Conservation (phyloP, 2,888 invertebrate species). For the Pristionchus exspectatus region DNA sequence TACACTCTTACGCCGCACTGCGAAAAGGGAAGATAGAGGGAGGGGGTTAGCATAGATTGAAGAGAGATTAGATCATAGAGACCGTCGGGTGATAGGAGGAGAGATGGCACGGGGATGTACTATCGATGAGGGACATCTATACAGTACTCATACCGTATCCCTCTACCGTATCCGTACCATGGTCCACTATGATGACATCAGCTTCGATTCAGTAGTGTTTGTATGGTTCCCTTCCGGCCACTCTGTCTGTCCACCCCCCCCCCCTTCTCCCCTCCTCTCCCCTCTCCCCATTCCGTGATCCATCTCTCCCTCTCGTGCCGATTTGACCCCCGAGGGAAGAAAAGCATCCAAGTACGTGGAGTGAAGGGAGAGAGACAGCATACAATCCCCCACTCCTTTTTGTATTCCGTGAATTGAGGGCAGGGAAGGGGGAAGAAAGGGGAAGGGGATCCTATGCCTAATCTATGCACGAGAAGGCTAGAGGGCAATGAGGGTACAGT, state of each 20-base stretch:
- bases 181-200: neutral
- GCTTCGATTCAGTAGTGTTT: neutral
- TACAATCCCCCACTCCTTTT: conserved; percentile 26
- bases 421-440: conserved; percentile 22
- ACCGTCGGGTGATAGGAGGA: neutral
- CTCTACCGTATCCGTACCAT: neutral
- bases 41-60: neutral
- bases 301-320: conserved; percentile 23
- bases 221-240: conserved; percentile 27
- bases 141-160: conserved; percentile 19
- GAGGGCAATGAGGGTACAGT: neutral
- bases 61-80: neutral
- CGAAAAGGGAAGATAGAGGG: conserved; percentile 28
- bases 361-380: conserved; percentile 13
- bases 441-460: conserved; percentile 17
- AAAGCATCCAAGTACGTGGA: conserved; percentile 44
- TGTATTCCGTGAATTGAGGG: conserved; percentile 28
- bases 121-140: neutral
- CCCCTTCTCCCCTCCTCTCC: neutral
- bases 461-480: neutral
- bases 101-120: neutral
- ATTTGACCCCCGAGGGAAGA: conserved; percentile 46
- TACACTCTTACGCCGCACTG: conserved; percentile 8
- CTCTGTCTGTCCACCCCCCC: neutral
- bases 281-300: conserved; percentile 26